These are phyloP conservation scores for Tupaia chinensis DNA, from an alignment of 2,113 vertebrate genomes.

Conservation along the genomic window DNA sequence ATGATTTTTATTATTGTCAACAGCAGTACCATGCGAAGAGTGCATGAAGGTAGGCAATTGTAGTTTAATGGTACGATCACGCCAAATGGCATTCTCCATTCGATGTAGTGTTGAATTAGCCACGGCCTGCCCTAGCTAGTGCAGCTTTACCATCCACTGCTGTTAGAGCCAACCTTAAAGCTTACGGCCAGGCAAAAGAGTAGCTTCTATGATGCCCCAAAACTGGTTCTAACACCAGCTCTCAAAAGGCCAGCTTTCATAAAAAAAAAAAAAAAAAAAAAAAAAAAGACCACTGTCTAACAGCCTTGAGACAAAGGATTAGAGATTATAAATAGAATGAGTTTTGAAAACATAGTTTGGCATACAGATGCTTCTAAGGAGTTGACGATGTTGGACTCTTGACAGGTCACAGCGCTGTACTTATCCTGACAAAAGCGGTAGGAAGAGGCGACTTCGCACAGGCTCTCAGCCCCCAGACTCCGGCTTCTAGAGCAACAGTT, in stretches of 20 bases:
- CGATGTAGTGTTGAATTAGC: conserved; percentile 48
- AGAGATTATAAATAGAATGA: conserved; percentile 62
- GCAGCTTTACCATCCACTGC: not conserved
- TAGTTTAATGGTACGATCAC: conserved; percentile 35
- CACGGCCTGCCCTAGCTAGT: not conserved
- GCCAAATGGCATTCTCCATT: conserved; percentile 21
- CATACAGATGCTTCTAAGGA: conserved; percentile 43
- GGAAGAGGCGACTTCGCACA: not conserved
- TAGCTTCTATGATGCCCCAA: conserved; percentile 4
- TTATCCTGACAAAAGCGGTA: not conserved
- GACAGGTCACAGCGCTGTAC: not conserved
- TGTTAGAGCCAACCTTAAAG: conserved; percentile 46
- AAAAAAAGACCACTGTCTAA: conserved; percentile 9
- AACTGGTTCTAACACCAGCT: conserved; percentile 48
- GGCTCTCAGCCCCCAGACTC: not conserved
- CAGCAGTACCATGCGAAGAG: not conserved
- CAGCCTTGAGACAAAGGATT: conserved; percentile 38
- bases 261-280: no score
- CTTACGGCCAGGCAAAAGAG: not conserved
- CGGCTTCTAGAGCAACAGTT: not conserved
- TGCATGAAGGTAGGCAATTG: not conserved
- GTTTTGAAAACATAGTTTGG: conserved; percentile 68
- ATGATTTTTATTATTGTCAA: conserved; percentile 42
- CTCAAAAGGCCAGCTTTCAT: conserved; percentile 58
- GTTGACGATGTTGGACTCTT: conserved; percentile 19